Base-by-base conservation (phyloP, 2,113 vertebrate species). In the Sminthopsis crassicaudata region DNA sequence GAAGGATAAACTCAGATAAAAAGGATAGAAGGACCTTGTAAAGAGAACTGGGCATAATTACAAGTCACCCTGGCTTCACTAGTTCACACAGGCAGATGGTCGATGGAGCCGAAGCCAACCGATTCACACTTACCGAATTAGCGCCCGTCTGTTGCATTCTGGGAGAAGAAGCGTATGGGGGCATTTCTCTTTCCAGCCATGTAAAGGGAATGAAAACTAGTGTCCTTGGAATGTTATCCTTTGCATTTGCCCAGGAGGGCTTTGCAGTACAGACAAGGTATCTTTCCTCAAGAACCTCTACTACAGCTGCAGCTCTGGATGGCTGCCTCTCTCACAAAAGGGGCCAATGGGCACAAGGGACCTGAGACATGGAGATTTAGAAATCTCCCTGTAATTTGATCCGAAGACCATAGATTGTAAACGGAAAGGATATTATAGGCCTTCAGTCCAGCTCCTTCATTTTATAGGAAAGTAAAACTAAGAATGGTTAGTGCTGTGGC, bases 71-170 rank as follows among this genome's bases (percentile, higher is more conserved):
- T 92, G 96, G 97, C 96, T 97, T 94, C 95, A 96, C 96, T 96
- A 96, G 97, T 97, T 98, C 97, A 98, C 95, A 91, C 91, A 95
- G 97, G 96, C 97, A 98, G 98, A 98, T 97, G 97, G 98, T 94
- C 55, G 95, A 89, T 84, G 92, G 95, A 96, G 95, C 96, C 1
- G 91, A 90, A 98, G 96, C 96, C 97, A 97, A 96, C 95, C 96
- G 97, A 96, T 96, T 95, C 96, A 95, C 96, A 97, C 94, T 97
- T 96, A 96, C 96, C 92, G 92, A 97, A 97, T 98, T 97, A 97
- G 98, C 97, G 93, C 96, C 93, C 94, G 92, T 96, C 96, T 98
- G 97, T 93, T 97, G 93, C 90, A 93, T 84, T 96, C 94, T 95
- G 94, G 89, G 93, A 22, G 92, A 89, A 67, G 22, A 9, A 42